Evolutionary conservation across 2,888 invertebrate species (phyloP).

Genomic region (Rotaria macrura): DNA sequence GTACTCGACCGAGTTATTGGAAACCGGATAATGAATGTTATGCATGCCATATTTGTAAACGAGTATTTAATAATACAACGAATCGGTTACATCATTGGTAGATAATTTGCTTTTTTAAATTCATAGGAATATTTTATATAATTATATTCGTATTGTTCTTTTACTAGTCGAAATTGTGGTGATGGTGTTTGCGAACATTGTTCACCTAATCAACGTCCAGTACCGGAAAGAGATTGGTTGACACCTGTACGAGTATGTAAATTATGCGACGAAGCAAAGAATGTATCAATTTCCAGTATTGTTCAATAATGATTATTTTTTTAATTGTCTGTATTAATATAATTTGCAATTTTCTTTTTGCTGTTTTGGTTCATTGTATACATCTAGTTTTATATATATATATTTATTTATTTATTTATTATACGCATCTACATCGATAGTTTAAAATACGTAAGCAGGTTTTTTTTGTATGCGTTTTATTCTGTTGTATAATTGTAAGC

Average conservation of each 20-base stretch:
- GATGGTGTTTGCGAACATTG: constrained; percentile 60
- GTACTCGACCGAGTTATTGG: constrained; percentile 69
- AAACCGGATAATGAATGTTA: constrained; percentile 63
- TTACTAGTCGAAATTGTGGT: constrained; percentile 54
- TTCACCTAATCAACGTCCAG: constrained; percentile 47
- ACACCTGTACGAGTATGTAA: constrained; percentile 52
- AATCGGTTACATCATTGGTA: constrained; percentile 5
- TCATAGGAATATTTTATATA: too few relatives aligned
- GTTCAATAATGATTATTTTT: neutral
- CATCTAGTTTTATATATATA: neutral
- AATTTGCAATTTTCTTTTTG: neutral
- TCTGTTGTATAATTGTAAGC: neutral
- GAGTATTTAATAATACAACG: constrained; percentile 52
- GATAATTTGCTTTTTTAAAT: neutral
- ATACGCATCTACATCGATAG: neutral
- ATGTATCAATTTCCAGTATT: neutral
- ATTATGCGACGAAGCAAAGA: constrained; percentile 39
- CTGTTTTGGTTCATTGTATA: neutral
- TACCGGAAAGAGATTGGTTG: constrained; percentile 53
- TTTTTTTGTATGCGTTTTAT: neutral
- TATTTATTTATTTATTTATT: neutral
- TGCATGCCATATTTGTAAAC: constrained; percentile 60
- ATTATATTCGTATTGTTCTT: neutral
- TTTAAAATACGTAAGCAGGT: neutral
- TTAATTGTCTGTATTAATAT: neutral